Conservation (phyloP, 2,888 invertebrate genomes). For the Apeira syringaria region DNA sequence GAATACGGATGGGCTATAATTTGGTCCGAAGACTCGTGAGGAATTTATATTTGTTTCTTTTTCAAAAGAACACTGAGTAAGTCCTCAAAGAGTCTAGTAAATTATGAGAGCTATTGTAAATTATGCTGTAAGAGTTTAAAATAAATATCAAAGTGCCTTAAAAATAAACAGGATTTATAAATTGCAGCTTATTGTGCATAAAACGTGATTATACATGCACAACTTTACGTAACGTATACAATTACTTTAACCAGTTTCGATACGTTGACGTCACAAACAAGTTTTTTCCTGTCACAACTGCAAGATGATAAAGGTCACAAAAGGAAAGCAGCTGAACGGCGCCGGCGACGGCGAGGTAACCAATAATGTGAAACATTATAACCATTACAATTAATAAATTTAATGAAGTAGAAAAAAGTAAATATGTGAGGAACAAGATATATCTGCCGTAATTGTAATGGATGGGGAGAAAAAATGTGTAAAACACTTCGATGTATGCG, state of each 20-base stretch:
- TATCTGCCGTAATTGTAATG: conserved; percentile 13
- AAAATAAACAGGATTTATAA: no score
- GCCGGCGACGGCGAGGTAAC: conserved; percentile 19
- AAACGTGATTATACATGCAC: conserved; percentile 34
- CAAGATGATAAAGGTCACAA: conserved; percentile 61
- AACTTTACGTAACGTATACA: conserved; percentile 34
- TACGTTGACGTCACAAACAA: conserved; percentile 44
- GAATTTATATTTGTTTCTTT: no score
- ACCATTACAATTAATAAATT: conserved; percentile 28
- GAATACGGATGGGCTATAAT: no score
- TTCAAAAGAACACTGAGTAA: no score
- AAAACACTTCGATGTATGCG: conserved; percentile 34
- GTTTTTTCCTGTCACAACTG: conserved; percentile 42
- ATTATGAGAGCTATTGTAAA: no score
- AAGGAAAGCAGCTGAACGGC: conserved; percentile 56
- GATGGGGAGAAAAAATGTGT: conserved; percentile 22
- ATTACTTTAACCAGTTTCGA: conserved; percentile 39
- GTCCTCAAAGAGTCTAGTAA: no score
- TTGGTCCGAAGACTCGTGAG: neutral
- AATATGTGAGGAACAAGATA: conserved; percentile 20
- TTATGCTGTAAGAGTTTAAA: no score
- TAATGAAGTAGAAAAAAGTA: conserved; percentile 22
- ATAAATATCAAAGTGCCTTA: no score
- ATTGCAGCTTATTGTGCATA: conserved; percentile 9
- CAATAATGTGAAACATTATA: conserved; percentile 22